Conservation (phyloP, 1,140 invertebrate species). For the Hycleus phaleratus region DNA sequence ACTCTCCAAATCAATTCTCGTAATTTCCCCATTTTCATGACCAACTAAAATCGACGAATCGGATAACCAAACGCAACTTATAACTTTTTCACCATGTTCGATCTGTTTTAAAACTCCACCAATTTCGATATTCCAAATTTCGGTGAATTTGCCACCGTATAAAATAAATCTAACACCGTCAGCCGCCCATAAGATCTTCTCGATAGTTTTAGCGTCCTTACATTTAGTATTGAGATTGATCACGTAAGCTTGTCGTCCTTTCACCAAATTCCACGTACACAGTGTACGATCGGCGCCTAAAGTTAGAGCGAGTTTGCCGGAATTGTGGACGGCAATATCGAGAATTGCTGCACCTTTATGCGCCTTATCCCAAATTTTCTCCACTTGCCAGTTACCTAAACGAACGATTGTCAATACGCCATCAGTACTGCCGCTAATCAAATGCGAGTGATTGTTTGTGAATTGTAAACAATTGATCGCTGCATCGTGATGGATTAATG, state of each 20-base stretch:
- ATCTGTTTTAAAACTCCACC: constrained; percentile 56
- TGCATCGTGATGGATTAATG: constrained; percentile 74
- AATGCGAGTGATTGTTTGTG: constrained; percentile 63
- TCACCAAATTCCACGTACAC: constrained; percentile 89
- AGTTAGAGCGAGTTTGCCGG: constrained; percentile 80
- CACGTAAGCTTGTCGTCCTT: constrained; percentile 79
- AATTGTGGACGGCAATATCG: constrained; percentile 73
- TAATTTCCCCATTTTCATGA: constrained; percentile 61
- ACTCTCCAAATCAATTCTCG: constrained; percentile 50
- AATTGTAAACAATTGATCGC: constrained; percentile 72
- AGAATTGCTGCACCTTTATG: constrained; percentile 62
- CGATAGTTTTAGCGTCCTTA: constrained; percentile 45
- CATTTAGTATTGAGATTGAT: constrained; percentile 69
- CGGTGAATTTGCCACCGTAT: constrained; percentile 57
- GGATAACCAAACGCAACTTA: constrained; percentile 53
- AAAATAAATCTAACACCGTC: constrained; percentile 66
- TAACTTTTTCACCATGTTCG: constrained; percentile 54
- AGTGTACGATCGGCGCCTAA: constrained; percentile 77
- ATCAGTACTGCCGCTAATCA: constrained; percentile 79
- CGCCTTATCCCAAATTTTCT: constrained; percentile 66
- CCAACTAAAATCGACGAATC: constrained; percentile 59
- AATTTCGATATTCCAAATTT: constrained; percentile 68
- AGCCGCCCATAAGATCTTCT: constrained; percentile 56
- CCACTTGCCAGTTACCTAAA: constrained; percentile 75
- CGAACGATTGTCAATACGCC: constrained; percentile 73